Evolutionary conservation across 2,888 invertebrate species (phyloP).

Genomic region (Himalopsyche japonica): DNA sequence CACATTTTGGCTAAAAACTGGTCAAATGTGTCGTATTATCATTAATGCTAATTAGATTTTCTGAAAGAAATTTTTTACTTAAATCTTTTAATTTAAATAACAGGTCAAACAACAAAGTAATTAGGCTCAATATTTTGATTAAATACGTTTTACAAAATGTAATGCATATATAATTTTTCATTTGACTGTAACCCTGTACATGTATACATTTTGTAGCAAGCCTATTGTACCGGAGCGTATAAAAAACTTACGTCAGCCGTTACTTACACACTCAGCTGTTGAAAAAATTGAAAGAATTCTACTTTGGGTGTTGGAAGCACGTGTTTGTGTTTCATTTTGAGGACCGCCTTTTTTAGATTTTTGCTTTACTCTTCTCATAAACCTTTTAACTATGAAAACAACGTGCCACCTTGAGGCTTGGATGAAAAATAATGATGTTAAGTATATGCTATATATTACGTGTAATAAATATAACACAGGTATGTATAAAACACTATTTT

Average conservation of each 20-base stretch:
- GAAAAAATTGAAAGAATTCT: not conserved
- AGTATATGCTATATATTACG: not conserved
- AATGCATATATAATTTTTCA: not conserved
- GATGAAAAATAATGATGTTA: not conserved
- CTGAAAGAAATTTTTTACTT: too few relatives aligned
- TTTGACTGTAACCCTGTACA: not conserved
- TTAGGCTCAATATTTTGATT: too few relatives aligned
- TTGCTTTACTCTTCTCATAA: not conserved
- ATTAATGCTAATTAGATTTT: too few relatives aligned
- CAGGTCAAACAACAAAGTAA: too few relatives aligned
- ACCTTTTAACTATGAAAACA: conserved; percentile 1
- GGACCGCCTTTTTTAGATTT: not conserved
- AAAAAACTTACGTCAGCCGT: not conserved
- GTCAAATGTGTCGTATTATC: too few relatives aligned
- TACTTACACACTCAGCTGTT: not conserved
- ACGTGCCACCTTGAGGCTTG: not conserved
- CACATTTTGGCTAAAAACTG: too few relatives aligned
- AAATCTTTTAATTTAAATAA: too few relatives aligned
- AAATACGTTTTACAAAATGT: too few relatives aligned
- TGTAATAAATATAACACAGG: too few relatives aligned
- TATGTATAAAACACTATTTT: too few relatives aligned
- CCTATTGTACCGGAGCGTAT: not conserved
- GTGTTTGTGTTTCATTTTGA: not conserved
- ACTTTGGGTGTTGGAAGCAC: not conserved
- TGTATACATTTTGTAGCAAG: not conserved